Percentiles rank a stretch among this genome's conserved stretches.
Conservation (phyloP, 2,888 invertebrate genomes). For the Heliconius charithonia region DNA sequence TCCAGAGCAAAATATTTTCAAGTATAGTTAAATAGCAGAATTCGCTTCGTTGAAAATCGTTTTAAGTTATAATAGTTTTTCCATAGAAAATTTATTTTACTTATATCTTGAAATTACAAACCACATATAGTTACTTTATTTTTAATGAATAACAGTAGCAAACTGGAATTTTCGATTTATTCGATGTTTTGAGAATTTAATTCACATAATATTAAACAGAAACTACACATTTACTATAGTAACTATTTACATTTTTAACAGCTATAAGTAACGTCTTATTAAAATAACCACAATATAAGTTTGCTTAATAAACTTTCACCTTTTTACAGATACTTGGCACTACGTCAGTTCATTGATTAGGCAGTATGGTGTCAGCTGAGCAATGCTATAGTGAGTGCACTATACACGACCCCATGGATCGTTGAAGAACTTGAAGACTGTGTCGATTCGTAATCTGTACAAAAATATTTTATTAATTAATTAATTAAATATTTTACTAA, state of each 20-base stretch:
- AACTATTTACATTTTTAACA: slow-evolving; percentile 51
- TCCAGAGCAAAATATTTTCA: slow-evolving; percentile 17
- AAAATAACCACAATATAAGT: background rate
- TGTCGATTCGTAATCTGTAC: slow-evolving; percentile 76
- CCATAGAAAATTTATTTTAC: slow-evolving; percentile 38
- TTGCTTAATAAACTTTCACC: slow-evolving; percentile 45
- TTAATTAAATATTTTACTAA: too few relatives aligned
- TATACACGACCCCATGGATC: slow-evolving; percentile 54
- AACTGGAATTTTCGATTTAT: slow-evolving; percentile 30
- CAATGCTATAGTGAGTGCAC: slow-evolving; percentile 57
- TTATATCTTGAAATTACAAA: slow-evolving; percentile 37
- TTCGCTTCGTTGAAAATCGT: slow-evolving; percentile 39
- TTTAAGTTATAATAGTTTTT: slow-evolving; percentile 40
- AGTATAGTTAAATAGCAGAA: slow-evolving; percentile 28
- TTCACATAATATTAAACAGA: slow-evolving; percentile 28
- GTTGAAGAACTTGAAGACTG: slow-evolving; percentile 67
- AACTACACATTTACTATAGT: slow-evolving; percentile 37
- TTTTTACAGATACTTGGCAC: slow-evolving; percentile 69
- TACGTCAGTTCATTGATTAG: slow-evolving; percentile 45
- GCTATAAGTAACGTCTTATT: slow-evolving; percentile 22
- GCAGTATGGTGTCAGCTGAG: slow-evolving; percentile 67
- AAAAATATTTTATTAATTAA: slow-evolving; percentile 30
- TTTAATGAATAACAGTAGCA: slow-evolving; percentile 25
- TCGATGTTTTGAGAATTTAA: slow-evolving; percentile 31
- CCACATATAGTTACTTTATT: slow-evolving; percentile 35